phyloP scores from a whole-genome alignment of 2,888 invertebrate genomes.

The Dryococelus australis region DNA sequence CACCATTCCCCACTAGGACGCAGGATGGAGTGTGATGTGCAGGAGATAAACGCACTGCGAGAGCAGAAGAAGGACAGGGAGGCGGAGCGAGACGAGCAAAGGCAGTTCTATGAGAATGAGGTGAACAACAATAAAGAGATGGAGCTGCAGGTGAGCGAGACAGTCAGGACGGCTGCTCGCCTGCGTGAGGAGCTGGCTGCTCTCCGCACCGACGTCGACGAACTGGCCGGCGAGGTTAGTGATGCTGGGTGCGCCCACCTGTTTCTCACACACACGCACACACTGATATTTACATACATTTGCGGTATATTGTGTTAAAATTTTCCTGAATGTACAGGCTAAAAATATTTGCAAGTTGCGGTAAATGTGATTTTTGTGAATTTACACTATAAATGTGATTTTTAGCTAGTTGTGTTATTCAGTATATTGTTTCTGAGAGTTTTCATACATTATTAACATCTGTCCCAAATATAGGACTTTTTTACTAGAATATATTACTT shows the following conservation, averaged over 20 bases:
- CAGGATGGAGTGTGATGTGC: not conserved
- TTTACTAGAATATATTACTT: too few relatives aligned
- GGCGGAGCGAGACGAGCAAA: constrained; percentile 66
- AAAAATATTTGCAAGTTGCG: too few relatives aligned
- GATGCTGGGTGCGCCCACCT: not conserved
- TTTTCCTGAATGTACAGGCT: too few relatives aligned
- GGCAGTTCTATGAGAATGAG: constrained; percentile 68
- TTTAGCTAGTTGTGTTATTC: too few relatives aligned
- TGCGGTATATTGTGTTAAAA: too few relatives aligned
- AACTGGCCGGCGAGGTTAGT: constrained; percentile 60
- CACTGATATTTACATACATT: too few relatives aligned
- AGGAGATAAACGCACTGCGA: constrained; percentile 65
- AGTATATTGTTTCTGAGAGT: too few relatives aligned
- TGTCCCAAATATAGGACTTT: too few relatives aligned
- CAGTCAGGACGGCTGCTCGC: constrained; percentile 57
- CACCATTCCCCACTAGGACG: too few relatives aligned
- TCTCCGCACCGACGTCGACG: constrained; percentile 55
- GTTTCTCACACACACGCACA: not conserved
- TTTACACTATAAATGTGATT: too few relatives aligned
- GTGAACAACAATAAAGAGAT: constrained; percentile 65
- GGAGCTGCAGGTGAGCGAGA: constrained; percentile 56
- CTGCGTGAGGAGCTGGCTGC: constrained; percentile 56
- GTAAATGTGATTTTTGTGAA: too few relatives aligned
- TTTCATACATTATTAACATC: too few relatives aligned
- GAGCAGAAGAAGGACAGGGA: constrained; percentile 60